Base-by-base conservation (phyloP, 1,140 invertebrate genomes). In the Chelonus insularis region DNA sequence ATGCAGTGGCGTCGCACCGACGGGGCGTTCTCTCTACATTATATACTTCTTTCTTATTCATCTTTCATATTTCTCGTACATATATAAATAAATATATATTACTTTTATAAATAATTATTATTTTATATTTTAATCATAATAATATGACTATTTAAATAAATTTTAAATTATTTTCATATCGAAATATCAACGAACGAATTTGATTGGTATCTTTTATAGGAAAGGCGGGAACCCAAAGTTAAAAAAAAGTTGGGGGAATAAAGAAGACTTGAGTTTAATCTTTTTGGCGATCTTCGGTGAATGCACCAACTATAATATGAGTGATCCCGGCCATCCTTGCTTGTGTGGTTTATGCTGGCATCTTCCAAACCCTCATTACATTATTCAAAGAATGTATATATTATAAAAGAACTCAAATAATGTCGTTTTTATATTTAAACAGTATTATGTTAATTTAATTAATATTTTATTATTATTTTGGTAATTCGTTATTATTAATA, bases 211-310 rank as follows among this genome's bases (percentile, higher is more conserved):
- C 9, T 12, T 43, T 6, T 5, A 43, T 14, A 52, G 9, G 12
- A 36, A n/a, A 36, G 6, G 62, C 57, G 32, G 29, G 62, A 50
- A 36, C 45, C 32, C 29, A 8, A 12, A 4, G 29, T 21, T 32
- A 41, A 45, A 48, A 21, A 21, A n/a, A 25, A 48, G 34, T n/a
- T n/a, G 20, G 11, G 34, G 18, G 34, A 55, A 39, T 39, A 29
- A 34, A 36, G 50, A 52, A 23, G 25, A 12, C 50, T 52, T 12
- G 29, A 29, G 47, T 58, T 65, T 73, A 74, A 79, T 77, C 75
- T 77, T 62, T 29, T 72, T 69, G 70, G 64, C 68, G 70, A 78
- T 78, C 77, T 78, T 70, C 70, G 69, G 75, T 72, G 74, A 77
- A 71, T 76, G 71, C 73, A 70, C 71, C 72, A 74, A 75, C 73